Percentiles rank a stretch among this genome's conserved stretches.
Evolutionary conservation across 2,797 vertebrate species (phyloP).

Genomic region (Semaprochilodus insignis): DNA sequence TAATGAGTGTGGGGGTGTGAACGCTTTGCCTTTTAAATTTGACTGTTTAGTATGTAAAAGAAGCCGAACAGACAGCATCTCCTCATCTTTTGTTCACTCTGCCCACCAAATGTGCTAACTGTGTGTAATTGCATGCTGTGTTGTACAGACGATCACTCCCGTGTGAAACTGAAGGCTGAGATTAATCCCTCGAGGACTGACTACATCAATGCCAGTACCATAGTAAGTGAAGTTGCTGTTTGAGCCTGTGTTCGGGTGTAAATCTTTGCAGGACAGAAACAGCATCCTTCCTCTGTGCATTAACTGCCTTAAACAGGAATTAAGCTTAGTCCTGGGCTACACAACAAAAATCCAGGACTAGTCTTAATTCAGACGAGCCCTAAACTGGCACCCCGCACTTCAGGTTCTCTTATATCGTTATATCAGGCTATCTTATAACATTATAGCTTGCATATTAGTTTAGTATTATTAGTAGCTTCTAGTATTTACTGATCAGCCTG

Average conservation of each 20-base stretch:
- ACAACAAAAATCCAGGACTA: background rate
- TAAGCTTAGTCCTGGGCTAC: background rate
- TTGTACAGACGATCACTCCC: slow-evolving; percentile 88
- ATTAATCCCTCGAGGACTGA: slow-evolving; percentile 90
- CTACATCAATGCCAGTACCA: slow-evolving; percentile 97
- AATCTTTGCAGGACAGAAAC: background rate
- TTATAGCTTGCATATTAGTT: too few relatives aligned
- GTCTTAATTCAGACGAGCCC: background rate
- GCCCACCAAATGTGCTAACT: slow-evolving; percentile 5
- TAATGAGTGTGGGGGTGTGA: background rate
- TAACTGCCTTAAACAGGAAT: background rate
- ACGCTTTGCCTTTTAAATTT: background rate
- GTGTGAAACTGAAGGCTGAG: slow-evolving; percentile 93
- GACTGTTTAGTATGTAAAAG: background rate
- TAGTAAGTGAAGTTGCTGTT: slow-evolving; percentile 78
- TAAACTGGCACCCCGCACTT: background rate
- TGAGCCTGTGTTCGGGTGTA: background rate
- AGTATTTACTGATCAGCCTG: too few relatives aligned
- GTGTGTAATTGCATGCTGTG: slow-evolving; percentile 31
- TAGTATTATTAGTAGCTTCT: too few relatives aligned
- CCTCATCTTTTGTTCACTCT: background rate
- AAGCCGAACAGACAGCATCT: slow-evolving; percentile 9
- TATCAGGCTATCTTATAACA: too few relatives aligned
- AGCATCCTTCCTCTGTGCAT: background rate
- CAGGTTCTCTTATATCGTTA: too few relatives aligned